Base-by-base conservation (phyloP, 2,888 invertebrate species). In the Thereva nobilitata region DNA sequence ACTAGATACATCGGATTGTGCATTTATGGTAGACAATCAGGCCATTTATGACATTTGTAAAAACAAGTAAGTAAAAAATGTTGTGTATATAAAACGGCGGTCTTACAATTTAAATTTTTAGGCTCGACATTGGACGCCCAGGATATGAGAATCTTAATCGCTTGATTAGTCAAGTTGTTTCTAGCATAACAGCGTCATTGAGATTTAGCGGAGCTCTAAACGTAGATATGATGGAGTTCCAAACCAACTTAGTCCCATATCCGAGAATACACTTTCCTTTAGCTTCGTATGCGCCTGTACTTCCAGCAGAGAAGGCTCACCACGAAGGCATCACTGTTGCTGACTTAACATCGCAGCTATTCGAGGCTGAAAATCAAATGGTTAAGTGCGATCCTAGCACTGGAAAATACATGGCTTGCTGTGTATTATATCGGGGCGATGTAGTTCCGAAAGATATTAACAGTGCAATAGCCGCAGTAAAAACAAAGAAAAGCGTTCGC, bases 21-120 rank as follows among this genome's bases (percentile, higher is more conserved):
- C 92, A 2, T 95, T 95, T 78, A 91, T 93, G 90, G 92, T 92
- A 4, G 94, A 95, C 82, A 95, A 95, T 75, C 93, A 95, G 77
- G 93, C 94, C 1, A 89, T 93, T 74, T 93, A 93, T 79, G 93
- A 94, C 76, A 93, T 95, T 75, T 94, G 93, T 81, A 84, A 91
- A 68, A 84, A 89, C 70, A 90, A 92, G 75, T 72, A 59, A 61
- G 65, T 53, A 38, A 9, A 9, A 40, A 5, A 4, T 40, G 5
- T 41, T 23, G 0, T 7, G 12, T n/a, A 9, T 12, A 4, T 37
- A 37, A 12, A 52, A 35, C 9, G 4, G 8, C 6, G 42, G 47
- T 12, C n/a, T 41, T 38, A n/a, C 23, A 50, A 12, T 50, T 50
- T 44, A 4, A n/a, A 10, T 45, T 69, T 67, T 0, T 64, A 72